Conservation (phyloP, 2,113 vertebrate species). For the Synchiropus splendidus region DNA sequence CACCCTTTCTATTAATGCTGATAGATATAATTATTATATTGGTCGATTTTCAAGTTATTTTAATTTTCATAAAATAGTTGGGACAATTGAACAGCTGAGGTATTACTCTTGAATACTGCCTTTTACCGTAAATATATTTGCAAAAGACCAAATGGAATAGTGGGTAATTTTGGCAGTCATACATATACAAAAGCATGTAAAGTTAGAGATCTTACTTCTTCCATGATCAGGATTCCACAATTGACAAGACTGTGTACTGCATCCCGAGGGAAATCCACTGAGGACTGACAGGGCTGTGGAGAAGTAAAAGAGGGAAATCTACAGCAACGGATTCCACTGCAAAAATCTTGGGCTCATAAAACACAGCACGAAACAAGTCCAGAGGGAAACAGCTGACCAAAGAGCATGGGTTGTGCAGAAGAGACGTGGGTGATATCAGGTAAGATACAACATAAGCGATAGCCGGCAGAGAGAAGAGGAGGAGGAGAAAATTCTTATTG, state of each 20-base stretch:
- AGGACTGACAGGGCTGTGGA: slow-evolving; percentile 78
- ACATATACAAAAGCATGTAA: no score
- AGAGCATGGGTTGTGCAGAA: slow-evolving; percentile 19
- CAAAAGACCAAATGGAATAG: no score
- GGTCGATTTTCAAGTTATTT: no score
- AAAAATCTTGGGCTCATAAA: slow-evolving; percentile 26
- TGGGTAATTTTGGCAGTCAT: no score
- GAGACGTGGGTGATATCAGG: slow-evolving; percentile 31
- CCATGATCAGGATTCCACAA: slow-evolving; percentile 78
- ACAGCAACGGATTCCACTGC: slow-evolving; percentile 13
- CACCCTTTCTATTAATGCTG: no score
- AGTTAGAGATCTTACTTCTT: slow-evolving; percentile 78
- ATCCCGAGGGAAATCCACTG: slow-evolving; percentile 67
- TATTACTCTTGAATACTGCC: no score
- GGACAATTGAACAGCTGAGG: no score
- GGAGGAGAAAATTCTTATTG: slow-evolving; percentile 20
- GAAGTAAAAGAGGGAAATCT: not conserved
- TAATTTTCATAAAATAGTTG: no score
- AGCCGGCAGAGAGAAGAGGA: slow-evolving; percentile 6
- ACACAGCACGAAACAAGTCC: slow-evolving; percentile 7
- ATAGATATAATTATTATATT: no score
- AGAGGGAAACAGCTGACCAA: slow-evolving; percentile 31
- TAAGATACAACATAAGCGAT: slow-evolving; percentile 17
- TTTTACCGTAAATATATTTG: no score
- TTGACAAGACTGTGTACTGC: slow-evolving; percentile 81